Evolutionary conservation across 2,888 invertebrate genomes (phyloP).

Genomic region (Didymodactylos carnosus): DNA sequence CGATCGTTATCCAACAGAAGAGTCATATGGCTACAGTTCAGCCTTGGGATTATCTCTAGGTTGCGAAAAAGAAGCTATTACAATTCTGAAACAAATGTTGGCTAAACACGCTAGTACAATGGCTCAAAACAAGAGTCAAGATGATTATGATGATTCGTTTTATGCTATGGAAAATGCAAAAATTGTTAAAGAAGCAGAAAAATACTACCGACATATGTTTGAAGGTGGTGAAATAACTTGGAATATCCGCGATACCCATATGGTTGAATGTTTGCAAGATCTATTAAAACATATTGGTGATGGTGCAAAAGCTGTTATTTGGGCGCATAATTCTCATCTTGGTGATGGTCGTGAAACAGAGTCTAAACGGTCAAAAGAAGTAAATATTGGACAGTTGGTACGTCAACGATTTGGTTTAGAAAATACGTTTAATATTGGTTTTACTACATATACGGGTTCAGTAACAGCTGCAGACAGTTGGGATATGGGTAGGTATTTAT

Average conservation of each 20-base stretch:
- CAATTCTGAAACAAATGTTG: background rate
- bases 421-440: background rate
- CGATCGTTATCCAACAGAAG: background rate
- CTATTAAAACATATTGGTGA: background rate
- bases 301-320: background rate
- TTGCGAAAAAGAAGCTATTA: background rate
- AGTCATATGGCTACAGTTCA: background rate
- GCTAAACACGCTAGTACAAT: background rate
- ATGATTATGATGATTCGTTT: background rate
- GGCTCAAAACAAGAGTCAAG: background rate
- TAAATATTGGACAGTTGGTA: background rate
- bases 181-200: background rate
- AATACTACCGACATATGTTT: background rate
- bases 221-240: background rate
- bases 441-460: background rate
- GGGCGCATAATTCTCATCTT: background rate
- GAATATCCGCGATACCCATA: background rate
- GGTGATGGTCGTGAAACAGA: background rate
- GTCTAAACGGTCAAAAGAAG: background rate
- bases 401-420: background rate
- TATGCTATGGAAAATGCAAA: background rate
- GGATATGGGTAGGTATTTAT: no score
- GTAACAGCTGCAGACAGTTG: background rate
- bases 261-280: background rate
- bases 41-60: background rate